phyloP scores from a whole-genome alignment of 2,888 invertebrate species.

The Drosophila nr. medialis region DNA sequence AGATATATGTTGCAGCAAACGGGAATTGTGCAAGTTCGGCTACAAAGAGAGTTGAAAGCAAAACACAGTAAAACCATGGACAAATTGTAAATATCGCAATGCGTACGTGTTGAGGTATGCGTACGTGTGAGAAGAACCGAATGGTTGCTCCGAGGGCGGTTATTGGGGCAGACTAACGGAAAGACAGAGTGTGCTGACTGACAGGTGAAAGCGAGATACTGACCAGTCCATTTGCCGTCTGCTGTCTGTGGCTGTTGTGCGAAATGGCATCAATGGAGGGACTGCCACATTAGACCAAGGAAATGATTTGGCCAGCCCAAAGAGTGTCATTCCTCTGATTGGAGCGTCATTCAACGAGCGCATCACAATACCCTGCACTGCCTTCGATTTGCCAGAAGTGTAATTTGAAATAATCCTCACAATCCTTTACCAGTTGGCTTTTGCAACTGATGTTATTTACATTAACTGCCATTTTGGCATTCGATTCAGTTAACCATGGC shows the following conservation, averaged over 20 bases:
- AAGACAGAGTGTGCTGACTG: slow-evolving; percentile 1
- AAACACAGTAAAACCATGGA: slow-evolving; percentile 43
- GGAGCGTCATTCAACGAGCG: slow-evolving; percentile 5
- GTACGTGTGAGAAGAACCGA: slow-evolving; percentile 15
- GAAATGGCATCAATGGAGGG: not conserved
- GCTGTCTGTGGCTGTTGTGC: slow-evolving; percentile 9
- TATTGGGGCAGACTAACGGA: not conserved
- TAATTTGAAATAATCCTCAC: not conserved
- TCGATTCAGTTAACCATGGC: too few species aligned
- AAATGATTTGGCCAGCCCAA: slow-evolving; percentile 7
- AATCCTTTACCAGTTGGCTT: not conserved
- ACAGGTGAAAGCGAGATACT: slow-evolving; percentile 10
- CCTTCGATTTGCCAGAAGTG: not conserved
- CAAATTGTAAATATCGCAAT: slow-evolving; percentile 42
- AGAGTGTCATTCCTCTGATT: slow-evolving; percentile 4
- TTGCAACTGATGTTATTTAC: not conserved
- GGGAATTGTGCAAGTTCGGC: not conserved
- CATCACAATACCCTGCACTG: not conserved
- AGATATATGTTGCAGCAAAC: not conserved
- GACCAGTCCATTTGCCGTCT: slow-evolving; percentile 9
- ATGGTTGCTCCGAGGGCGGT: slow-evolving; percentile 5
- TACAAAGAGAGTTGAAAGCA: slow-evolving; percentile 23
- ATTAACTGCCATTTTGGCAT: not conserved
- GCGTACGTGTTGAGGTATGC: slow-evolving; percentile 42
- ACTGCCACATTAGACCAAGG: slow-evolving; percentile 8